A percentile compares a stretch with the other conserved stretches of the same genome.
Conservation (phyloP, 2,113 vertebrate species). For the Notothenia rossii region DNA sequence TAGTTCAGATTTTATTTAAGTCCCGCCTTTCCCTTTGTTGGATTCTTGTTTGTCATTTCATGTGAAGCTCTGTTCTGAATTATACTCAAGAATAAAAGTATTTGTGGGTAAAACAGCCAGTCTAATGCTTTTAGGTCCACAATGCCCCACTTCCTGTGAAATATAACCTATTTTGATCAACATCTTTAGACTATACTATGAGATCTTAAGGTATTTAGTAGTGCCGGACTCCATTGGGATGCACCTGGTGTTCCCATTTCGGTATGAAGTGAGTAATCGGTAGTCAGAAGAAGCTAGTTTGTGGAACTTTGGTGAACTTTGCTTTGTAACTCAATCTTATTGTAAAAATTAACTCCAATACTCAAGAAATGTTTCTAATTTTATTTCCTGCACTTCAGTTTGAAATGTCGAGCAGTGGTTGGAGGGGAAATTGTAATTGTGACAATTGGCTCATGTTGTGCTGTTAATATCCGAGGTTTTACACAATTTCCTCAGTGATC, state of each 20-base stretch:
- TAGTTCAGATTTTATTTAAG: too few relatives aligned
- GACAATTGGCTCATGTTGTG: slow-evolving; percentile 10
- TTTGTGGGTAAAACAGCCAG: too few relatives aligned
- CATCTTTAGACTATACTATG: too few relatives aligned
- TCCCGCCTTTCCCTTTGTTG: too few relatives aligned
- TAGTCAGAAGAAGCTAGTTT: background rate
- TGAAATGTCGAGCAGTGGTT: slow-evolving; percentile 1
- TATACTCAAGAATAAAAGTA: too few relatives aligned
- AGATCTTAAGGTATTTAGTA: too few relatives aligned
- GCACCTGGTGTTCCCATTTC: background rate
- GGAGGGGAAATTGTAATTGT: slow-evolving; percentile 4
- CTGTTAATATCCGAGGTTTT: slow-evolving; percentile 13
- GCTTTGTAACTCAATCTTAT: background rate
- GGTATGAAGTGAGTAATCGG: background rate
- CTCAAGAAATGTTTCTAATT: background rate
- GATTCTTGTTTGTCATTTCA: too few relatives aligned
- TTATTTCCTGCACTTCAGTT: background rate
- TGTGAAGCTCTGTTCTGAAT: too few relatives aligned
- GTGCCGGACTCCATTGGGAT: background rate
- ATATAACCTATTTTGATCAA: too few relatives aligned
- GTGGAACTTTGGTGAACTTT: background rate
- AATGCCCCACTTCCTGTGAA: too few relatives aligned
- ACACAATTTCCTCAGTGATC: slow-evolving; percentile 33
- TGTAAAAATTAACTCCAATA: background rate
- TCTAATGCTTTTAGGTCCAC: too few relatives aligned